Evolutionary conservation across 1,140 invertebrate genomes (phyloP).

Genomic region (Copidosoma floridanum): DNA sequence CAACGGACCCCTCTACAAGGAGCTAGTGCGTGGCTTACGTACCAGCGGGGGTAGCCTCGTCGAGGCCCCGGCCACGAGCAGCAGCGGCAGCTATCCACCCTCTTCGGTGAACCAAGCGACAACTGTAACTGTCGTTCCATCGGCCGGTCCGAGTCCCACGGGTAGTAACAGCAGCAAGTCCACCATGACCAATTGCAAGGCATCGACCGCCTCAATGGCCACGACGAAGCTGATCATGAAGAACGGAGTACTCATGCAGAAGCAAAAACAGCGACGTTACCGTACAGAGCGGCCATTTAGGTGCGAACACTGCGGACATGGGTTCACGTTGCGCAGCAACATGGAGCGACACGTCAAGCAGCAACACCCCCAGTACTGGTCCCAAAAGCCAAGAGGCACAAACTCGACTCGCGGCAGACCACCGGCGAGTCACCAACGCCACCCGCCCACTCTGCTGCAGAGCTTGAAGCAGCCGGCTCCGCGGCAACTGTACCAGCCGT

Average conservation of each 20-base stretch:
- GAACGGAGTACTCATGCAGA: constrained; percentile 83
- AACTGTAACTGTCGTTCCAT: constrained; percentile 22
- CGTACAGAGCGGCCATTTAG: constrained; percentile 87
- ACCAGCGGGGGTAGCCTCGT: constrained; percentile 67
- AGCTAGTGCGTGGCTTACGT: constrained; percentile 65
- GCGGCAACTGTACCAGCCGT: neutral
- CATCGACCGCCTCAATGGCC: constrained; percentile 56
- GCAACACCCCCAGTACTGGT: constrained; percentile 87
- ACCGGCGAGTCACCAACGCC: constrained; percentile 46
- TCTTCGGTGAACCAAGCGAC: constrained; percentile 28
- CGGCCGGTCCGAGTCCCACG: too few species aligned
- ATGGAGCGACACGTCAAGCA: constrained; percentile 94
- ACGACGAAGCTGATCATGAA: constrained; percentile 88
- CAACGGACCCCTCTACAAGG: constrained; percentile 66
- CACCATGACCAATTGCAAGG: neutral
- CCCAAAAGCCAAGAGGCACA: constrained; percentile 66
- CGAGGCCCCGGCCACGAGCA: constrained; percentile 53
- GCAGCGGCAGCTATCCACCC: constrained; percentile 34
- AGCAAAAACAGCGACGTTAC: constrained; percentile 86
- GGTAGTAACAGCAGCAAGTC: constrained; percentile 6
- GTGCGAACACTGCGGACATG: constrained; percentile 83
- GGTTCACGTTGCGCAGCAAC: constrained; percentile 86
- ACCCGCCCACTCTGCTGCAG: constrained; percentile 38
- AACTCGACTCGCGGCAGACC: constrained; percentile 56
- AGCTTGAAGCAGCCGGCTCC: constrained; percentile 28